Evolutionary conservation across 2,888 invertebrate species (phyloP), one percentile per base, ranked within the genome.

Genomic region (Morpho achilles): DNA sequence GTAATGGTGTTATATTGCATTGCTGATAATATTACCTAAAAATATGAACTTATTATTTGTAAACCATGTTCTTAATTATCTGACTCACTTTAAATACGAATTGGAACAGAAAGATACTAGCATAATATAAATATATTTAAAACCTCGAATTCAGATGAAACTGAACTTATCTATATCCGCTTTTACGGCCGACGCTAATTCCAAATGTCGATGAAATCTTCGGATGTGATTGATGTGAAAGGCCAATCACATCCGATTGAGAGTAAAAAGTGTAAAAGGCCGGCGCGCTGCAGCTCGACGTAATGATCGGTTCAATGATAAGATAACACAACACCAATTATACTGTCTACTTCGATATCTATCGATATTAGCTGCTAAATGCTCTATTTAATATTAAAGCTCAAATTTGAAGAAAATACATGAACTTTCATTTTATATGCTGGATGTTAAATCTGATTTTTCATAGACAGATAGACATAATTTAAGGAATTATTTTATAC

Each of bases 281-380:
- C 47, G 48, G 16, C 39, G 59, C 53, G 53, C 50, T 53, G 60
- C 48, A 54, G 59, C 57, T 52, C 57, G 53, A 53, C 48, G 62
- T 61, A 57, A 52, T 47, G 66, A 60, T 62, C 48, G 56, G 56
- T 49, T 53, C 56, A 46, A 48, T 63, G 66, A 68, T 32, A 32
- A 32, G 32, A 32, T 68, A 66, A 66, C 65, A 67, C 67, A 67
- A 66, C 62, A 66, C 65, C 67, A 65, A 67, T 67, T 69, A 55
- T 53, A 66, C 60, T 65, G 62, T 59, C 56, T 45, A 59, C 58
- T 39, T 58, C 53, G 41, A 59, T 57, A 59, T 46, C 47, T 54
- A 61, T 58, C 58, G n/a, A 16, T 51, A 59, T 54, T 53, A 44
- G 56, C 56, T 52, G 56, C 45, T 59, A 50, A 8, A 22, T 46